Percentiles rank a stretch among this genome's conserved stretches.
Evolutionary conservation across 2,888 invertebrate genomes (phyloP).

Genomic region (Podotricha telesiphe): DNA sequence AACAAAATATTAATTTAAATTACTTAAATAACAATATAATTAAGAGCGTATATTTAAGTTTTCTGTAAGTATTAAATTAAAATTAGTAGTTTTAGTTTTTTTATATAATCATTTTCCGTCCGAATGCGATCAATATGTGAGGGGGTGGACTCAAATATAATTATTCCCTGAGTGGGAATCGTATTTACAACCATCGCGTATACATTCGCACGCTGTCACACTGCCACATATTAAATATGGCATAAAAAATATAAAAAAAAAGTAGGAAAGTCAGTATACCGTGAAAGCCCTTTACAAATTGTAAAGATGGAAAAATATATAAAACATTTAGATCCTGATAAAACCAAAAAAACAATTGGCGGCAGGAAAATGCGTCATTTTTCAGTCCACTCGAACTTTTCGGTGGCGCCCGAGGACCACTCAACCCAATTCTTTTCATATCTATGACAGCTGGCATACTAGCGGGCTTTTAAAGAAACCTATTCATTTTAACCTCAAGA

Average conservation of each 20-base stretch:
- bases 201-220: too few species aligned
- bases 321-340: constrained; percentile 33
- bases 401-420: constrained; percentile 56
- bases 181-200: too few species aligned
- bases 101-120: too few species aligned
- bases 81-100: too few species aligned
- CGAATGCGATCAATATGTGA: too few species aligned
- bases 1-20: not conserved
- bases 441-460: constrained; percentile 74
- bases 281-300: not conserved
- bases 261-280: too few species aligned
- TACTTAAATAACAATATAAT: not conserved
- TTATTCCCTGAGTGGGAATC: too few species aligned
- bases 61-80: too few species aligned
- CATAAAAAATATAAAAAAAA: too few species aligned
- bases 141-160: too few species aligned
- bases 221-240: too few species aligned
- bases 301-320: constrained; percentile 1
- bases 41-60: not conserved
- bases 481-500: constrained; percentile 81
- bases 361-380: constrained; percentile 45
- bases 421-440: constrained; percentile 73
- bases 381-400: constrained; percentile 47
- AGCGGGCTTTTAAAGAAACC: constrained; percentile 72
- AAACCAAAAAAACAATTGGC: constrained; percentile 42